phyloP scores from a whole-genome alignment of 53 echinoderm and acorn worm genomes.

The Arbacia lixula region DNA sequence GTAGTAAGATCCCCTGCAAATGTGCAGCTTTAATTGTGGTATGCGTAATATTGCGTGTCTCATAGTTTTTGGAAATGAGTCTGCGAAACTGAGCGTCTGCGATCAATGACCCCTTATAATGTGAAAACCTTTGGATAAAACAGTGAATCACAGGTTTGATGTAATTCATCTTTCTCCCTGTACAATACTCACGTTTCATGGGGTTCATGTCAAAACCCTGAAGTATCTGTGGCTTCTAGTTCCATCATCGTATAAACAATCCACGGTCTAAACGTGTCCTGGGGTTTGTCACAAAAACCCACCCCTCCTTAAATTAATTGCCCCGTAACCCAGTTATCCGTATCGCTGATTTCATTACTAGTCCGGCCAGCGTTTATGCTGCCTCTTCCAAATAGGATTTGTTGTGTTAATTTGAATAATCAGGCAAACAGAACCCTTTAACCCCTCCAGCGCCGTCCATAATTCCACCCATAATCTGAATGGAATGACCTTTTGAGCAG shows the following conservation, averaged over 20 bases:
- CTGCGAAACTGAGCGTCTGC: too few relatives aligned
- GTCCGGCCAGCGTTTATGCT: slow-evolving; percentile 43
- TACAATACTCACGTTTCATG: slow-evolving; percentile 13
- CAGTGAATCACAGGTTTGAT: slow-evolving; percentile 54
- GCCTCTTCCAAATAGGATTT: slow-evolving; percentile 57
- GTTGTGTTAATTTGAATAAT: slow-evolving; percentile 66
- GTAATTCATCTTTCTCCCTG: slow-evolving; percentile 23
- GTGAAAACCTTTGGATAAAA: too few relatives aligned
- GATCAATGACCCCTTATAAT: too few relatives aligned
- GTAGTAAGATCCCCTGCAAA: too few relatives aligned
- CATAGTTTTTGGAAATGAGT: too few relatives aligned
- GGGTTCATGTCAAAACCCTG: slow-evolving; percentile 4
- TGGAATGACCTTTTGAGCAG: slow-evolving; percentile 49
- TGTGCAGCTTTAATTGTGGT: too few relatives aligned
- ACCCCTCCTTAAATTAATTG: slow-evolving; percentile 48
- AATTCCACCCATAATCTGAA: slow-evolving; percentile 23
- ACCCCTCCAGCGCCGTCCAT: slow-evolving; percentile 47
- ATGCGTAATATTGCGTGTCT: too few relatives aligned
- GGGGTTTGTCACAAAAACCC: slow-evolving; percentile 29
- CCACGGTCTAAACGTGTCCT: slow-evolving; percentile 11
- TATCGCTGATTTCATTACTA: slow-evolving; percentile 57
- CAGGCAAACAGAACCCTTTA: slow-evolving; percentile 42
- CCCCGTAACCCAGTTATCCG: slow-evolving; percentile 46
- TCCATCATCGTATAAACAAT: slow-evolving; percentile 41
- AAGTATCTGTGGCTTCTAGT: slow-evolving; percentile 32